A percentile compares a stretch with the other conserved stretches of the same genome.
Conservation (phyloP, 2,888 invertebrate species). For the Epinotia brunnichana region DNA sequence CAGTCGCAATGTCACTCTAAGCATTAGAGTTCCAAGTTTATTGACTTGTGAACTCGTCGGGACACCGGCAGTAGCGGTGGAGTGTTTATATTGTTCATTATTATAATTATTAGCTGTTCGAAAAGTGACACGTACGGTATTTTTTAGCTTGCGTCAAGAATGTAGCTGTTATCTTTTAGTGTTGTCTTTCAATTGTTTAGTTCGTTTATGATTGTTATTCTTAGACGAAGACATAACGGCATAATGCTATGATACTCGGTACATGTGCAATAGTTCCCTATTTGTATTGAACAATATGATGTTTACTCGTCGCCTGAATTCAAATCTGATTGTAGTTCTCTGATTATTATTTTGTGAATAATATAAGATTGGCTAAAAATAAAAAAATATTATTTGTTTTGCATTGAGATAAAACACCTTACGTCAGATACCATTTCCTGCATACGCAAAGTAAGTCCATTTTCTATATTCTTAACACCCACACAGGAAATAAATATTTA, state of each 20-base stretch:
- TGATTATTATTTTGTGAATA: no score
- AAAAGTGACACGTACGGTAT: slow-evolving; percentile 30
- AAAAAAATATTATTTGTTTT: no score
- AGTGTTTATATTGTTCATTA: slow-evolving; percentile 22
- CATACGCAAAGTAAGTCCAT: neutral
- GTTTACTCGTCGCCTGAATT: no score
- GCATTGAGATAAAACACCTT: no score
- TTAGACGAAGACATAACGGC: neutral
- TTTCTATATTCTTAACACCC: neutral
- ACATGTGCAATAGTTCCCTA: neutral
- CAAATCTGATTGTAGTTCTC: no score
- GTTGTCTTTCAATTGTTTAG: slow-evolving; percentile 15
- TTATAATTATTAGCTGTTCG: slow-evolving; percentile 29
- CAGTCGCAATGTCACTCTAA: slow-evolving; percentile 1
- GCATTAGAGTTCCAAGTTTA: slow-evolving; percentile 16
- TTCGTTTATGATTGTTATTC: neutral
- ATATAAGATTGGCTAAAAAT: no score
- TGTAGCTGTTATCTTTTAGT: slow-evolving; percentile 16
- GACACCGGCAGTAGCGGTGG: neutral
- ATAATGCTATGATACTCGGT: neutral
- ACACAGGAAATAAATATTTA: neutral
- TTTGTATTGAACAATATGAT: no score
- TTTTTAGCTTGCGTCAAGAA: slow-evolving; percentile 12
- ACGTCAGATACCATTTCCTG: neutral
- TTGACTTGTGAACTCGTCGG: slow-evolving; percentile 17